These are phyloP conservation scores for Margarornis squamiger DNA, from an alignment of 2,797 vertebrate species.

Conservation along the genomic window DNA sequence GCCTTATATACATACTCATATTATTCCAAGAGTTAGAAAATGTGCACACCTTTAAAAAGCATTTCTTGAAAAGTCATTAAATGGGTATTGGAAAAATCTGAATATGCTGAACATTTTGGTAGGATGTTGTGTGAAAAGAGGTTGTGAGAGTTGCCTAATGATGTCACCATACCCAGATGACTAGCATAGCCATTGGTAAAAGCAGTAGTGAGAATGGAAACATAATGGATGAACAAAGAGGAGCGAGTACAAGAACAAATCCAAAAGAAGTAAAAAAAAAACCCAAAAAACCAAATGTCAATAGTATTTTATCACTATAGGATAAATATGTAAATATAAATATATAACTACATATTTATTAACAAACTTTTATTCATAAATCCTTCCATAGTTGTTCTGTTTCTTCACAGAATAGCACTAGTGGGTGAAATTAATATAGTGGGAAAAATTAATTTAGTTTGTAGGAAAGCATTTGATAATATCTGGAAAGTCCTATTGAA, in stretches of 20 bases:
- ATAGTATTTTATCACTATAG: neutral
- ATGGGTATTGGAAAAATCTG: neutral
- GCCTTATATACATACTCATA: accelerated
- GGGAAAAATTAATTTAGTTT: neutral
- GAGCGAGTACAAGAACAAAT: neutral
- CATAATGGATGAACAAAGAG: neutral
- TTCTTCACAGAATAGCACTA: neutral
- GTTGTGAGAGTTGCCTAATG: neutral
- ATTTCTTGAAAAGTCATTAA: neutral
- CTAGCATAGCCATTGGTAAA: neutral
- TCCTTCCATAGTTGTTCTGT: neutral
- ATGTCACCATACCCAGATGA: neutral
- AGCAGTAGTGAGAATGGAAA: neutral
- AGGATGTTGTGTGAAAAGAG: neutral
- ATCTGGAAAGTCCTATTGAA: neutral
- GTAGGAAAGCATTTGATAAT: neutral
- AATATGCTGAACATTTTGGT: neutral
- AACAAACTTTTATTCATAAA: neutral
- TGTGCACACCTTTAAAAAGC: neutral
- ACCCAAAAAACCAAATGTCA: neutral
- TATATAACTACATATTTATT: neutral
- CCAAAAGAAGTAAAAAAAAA: neutral
- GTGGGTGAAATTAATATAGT: neutral
- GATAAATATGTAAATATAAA: neutral
- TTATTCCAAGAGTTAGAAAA: neutral